Evolutionary conservation across 2,113 vertebrate genomes (phyloP).

Genomic region (Psilopsiagon aurifrons): DNA sequence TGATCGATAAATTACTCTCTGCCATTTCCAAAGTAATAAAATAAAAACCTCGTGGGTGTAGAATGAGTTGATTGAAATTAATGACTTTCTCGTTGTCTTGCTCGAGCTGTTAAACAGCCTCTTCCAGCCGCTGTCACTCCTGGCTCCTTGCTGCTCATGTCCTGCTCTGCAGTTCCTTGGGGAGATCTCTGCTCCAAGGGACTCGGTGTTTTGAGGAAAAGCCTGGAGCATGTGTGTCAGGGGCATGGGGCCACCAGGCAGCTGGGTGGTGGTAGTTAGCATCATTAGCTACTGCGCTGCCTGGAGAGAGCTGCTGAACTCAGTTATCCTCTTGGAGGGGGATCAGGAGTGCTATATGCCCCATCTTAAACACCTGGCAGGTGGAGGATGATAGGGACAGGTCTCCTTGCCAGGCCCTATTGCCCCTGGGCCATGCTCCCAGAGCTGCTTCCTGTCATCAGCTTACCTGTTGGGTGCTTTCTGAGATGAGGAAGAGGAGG

Average conservation of each 20-base stretch:
- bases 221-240: neutral
- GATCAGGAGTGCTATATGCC: neutral
- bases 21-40: constrained; percentile 15
- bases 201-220: neutral
- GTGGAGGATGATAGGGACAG: neutral
- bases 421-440: fast-evolving
- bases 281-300: neutral
- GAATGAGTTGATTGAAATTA: neutral
- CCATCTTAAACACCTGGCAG: neutral
- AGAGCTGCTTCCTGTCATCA: neutral
- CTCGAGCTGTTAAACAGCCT: neutral
- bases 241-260: neutral
- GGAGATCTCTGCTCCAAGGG: neutral
- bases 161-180: neutral
- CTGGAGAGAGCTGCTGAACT: neutral
- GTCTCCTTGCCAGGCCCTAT: neutral
- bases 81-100: neutral
- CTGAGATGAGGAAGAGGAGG: neutral
- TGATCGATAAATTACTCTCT: constrained; percentile 39
- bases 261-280: neutral
- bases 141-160: neutral
- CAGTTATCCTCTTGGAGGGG: neutral
- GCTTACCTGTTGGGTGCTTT: neutral
- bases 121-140: neutral
- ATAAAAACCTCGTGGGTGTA: neutral